A percentile compares a stretch with the other conserved stretches of the same genome.
Conservation (phyloP, 2,888 invertebrate species). For the Geophilus truncorum region DNA sequence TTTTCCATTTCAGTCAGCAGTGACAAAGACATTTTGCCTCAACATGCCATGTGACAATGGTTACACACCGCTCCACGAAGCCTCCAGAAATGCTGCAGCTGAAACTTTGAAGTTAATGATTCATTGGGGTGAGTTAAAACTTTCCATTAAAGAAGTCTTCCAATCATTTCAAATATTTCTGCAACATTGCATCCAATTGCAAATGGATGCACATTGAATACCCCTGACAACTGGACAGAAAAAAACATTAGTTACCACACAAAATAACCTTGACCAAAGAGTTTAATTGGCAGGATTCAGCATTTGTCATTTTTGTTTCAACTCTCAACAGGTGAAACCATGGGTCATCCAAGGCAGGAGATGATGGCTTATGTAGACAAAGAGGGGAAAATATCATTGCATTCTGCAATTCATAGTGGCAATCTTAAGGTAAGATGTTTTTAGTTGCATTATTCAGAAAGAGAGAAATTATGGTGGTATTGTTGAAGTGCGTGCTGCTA, state of each 20-base stretch:
- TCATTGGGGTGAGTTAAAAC: constrained; percentile 60
- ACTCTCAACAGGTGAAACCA: constrained; percentile 56
- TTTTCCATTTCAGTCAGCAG: neutral
- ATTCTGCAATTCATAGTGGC: constrained; percentile 50
- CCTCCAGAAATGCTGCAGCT: constrained; percentile 81
- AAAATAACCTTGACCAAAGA: neutral
- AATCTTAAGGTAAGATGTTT: constrained; percentile 41
- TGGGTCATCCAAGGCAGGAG: constrained; percentile 69
- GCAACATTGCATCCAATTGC: neutral
- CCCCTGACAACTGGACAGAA: neutral
- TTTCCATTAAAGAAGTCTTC: neutral
- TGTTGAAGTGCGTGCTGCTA: constrained; percentile 69
- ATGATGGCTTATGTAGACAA: constrained; percentile 80
- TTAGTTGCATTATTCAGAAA: too few species aligned
- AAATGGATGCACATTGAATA: neutral
- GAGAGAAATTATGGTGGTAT: too few species aligned
- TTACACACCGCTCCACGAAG: constrained; percentile 84
- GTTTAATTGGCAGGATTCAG: neutral
- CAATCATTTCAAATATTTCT: neutral
- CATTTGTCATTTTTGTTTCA: constrained; percentile 32
- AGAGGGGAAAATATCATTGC: constrained; percentile 72
- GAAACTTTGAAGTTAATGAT: constrained; percentile 75
- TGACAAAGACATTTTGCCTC: neutral
- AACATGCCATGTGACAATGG: constrained; percentile 73
- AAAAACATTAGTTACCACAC: too few species aligned